Base-by-base conservation (phyloP, 2,113 vertebrate genomes). In the Spizaetus ornatus region DNA sequence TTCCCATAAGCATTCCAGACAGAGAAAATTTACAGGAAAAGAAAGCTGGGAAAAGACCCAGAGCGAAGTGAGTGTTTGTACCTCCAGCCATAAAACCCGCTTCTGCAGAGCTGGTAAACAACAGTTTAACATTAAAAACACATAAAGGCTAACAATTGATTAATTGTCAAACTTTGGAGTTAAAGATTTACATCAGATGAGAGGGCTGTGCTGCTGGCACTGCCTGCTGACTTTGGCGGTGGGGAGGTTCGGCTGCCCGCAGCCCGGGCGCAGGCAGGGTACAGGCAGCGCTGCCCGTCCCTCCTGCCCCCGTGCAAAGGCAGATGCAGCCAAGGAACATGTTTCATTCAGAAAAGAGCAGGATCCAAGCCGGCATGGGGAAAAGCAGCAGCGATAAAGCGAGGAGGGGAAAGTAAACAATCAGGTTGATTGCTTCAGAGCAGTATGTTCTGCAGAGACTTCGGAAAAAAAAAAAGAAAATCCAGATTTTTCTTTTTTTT, bases 1-100 rank as follows among this genome's bases (percentile, higher is more conserved):
- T 98, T 98, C 98, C 98, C 98, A 98, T 98, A 98, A 98, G 98
- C 98, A 98, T 98, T 98, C 98, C 98, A 98, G 98, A 98, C 98
- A 98, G 98, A 97, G 97, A 97, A 98, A 98, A 97, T 97, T 98
- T 98, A 98, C 98, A 97, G 98, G 98, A 98, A 98, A 96, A 97
- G 97, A 87, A 95, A 98, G 97, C 98, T 98, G 98, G 98, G 98
- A 98, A 98, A 96, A 92, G 97, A 98, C 97, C 97, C 98, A 98
- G 98, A 97, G 97, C 50, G 50, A 96, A 96, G 82, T 3, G 86
- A 88, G 83, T 74, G 91, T 95, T 97, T 96, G 65, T 96, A 97
- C 96, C 96, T 97, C 96, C 89, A 94, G 95, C 93, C 97, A 71
- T 56, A 87, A 95, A 80, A 56, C 61, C 74, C 42, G 1, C 48